These are phyloP conservation scores for Scaptodrosophila latifasciaeformis DNA, from an alignment of 2,888 invertebrate species.

Conservation along the genomic window DNA sequence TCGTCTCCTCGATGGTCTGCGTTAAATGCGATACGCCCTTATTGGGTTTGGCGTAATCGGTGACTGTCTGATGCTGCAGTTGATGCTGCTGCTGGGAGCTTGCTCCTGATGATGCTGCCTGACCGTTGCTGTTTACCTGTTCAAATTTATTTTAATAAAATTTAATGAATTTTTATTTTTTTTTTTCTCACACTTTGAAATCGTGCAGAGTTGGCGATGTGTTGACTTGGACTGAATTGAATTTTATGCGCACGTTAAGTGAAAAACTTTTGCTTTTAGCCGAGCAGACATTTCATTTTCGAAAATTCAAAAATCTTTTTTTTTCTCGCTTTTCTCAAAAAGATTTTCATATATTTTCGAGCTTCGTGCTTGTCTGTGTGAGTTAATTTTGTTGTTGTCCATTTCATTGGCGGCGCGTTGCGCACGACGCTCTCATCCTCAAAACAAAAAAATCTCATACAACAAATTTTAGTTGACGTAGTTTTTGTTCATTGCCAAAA, in stretches of 20 bases:
- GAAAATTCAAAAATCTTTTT: conserved; percentile 26
- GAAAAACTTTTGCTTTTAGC: conserved; percentile 65
- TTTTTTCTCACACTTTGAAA: conserved; percentile 39
- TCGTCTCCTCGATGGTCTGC: conserved; percentile 73
- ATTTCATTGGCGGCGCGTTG: conserved; percentile 39
- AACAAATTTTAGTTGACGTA: conserved; percentile 55
- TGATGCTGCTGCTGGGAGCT: conserved; percentile 40
- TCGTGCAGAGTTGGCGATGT: conserved; percentile 63
- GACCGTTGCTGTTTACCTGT: conserved; percentile 80
- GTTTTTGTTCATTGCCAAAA: conserved; percentile 71
- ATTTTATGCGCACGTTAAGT: conserved; percentile 71
- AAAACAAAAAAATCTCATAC: too few species aligned
- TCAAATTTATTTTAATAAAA: conserved; percentile 4
- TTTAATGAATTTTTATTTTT: conserved; percentile 1
- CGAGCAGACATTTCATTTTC: conserved; percentile 18
- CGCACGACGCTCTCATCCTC: conserved; percentile 63
- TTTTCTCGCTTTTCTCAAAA: conserved; percentile 25
- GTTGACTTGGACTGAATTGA: conserved; percentile 73
- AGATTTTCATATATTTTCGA: too few species aligned
- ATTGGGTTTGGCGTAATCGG: conserved; percentile 83
- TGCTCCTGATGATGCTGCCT: conserved; percentile 52
- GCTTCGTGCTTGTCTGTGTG: not conserved
- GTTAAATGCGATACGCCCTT: conserved; percentile 77
- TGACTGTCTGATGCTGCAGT: conserved; percentile 81
- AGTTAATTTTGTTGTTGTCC: not conserved